Evolutionary conservation across 2,797 vertebrate genomes (phyloP).

Genomic region (Rhabdomys pumilio): DNA sequence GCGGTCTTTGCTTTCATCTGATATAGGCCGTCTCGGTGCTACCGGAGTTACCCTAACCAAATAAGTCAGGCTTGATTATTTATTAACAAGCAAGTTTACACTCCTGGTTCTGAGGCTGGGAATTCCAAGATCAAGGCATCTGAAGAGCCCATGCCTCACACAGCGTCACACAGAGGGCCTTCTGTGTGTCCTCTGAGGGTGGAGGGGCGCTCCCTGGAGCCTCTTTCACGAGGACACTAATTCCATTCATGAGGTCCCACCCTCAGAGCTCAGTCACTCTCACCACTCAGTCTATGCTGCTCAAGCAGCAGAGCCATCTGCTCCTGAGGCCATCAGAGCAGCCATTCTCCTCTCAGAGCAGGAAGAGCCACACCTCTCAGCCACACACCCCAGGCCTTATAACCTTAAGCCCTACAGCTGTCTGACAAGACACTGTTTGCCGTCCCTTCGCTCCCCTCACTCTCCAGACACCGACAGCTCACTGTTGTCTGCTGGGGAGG

Average conservation of each 20-base stretch:
- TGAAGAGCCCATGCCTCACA: neutral
- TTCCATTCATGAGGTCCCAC: neutral
- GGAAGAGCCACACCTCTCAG: neutral
- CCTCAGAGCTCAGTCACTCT: neutral
- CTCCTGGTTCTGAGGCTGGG: neutral
- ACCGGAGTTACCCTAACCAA: neutral
- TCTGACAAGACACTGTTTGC: neutral
- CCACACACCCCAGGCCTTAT: no score
- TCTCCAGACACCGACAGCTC: neutral
- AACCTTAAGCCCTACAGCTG: neutral
- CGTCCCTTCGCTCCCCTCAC: neutral
- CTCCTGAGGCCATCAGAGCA: accelerated
- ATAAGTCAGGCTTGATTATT: neutral
- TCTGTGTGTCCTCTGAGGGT: neutral
- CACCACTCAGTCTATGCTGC: no score
- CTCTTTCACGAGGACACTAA: neutral
- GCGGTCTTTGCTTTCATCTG: neutral
- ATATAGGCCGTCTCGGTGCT: neutral
- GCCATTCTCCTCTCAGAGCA: neutral
- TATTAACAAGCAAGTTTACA: neutral
- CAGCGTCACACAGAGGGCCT: neutral
- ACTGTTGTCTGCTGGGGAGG: neutral
- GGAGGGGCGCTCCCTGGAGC: neutral
- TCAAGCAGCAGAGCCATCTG: neutral
- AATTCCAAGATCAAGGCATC: neutral